Evolutionary conservation across 2,888 invertebrate genomes (phyloP).

Genomic region (Drepana falcataria): DNA sequence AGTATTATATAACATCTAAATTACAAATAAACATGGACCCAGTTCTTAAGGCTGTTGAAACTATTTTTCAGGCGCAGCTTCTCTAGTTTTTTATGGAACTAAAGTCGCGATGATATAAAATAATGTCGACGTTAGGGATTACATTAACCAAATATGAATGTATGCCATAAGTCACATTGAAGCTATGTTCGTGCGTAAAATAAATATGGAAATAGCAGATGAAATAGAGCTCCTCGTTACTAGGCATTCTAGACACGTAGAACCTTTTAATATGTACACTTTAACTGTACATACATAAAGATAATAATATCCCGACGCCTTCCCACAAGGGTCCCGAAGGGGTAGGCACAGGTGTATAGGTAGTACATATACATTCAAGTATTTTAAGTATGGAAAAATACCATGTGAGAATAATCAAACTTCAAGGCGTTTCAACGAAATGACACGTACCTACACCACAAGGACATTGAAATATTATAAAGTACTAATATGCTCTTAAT

Average conservation of each 20-base stretch:
- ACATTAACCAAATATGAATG: background rate
- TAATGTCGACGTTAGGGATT: background rate
- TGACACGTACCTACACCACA: background rate
- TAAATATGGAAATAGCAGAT: background rate
- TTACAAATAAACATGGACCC: too few relatives aligned
- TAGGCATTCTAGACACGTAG: background rate
- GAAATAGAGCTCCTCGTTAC: background rate
- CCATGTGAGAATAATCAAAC: background rate
- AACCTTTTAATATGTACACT: background rate
- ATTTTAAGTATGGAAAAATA: background rate
- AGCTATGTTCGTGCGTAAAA: background rate
- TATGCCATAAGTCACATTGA: background rate
- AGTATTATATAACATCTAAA: too few relatives aligned
- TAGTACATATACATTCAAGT: background rate
- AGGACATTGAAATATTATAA: too few relatives aligned
- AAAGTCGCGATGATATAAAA: background rate
- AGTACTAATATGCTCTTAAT: too few relatives aligned
- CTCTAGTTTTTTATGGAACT: too few relatives aligned
- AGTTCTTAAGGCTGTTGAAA: too few relatives aligned
- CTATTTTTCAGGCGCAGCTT: too few relatives aligned
- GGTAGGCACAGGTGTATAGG: too few relatives aligned
- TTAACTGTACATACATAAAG: background rate
- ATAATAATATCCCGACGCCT: too few relatives aligned
- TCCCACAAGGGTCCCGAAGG: too few relatives aligned
- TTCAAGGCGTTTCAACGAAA: background rate